A percentile compares a stretch with the other conserved stretches of the same genome.
Evolutionary conservation across 2,888 invertebrate genomes (phyloP).

Genomic region (Cryptops parisi): DNA sequence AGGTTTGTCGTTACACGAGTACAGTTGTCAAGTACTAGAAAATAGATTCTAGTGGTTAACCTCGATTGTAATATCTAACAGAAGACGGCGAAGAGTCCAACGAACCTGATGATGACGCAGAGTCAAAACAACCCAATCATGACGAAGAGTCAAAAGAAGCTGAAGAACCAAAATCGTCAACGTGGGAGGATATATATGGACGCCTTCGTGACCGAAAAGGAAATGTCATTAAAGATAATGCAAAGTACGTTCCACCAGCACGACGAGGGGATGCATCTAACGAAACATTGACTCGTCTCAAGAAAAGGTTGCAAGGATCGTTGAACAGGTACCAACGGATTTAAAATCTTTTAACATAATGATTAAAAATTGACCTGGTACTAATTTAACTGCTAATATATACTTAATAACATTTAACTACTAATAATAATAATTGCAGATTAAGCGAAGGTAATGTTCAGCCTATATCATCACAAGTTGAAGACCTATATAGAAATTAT

Average conservation of each 20-base stretch:
- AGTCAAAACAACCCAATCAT: too few relatives aligned
- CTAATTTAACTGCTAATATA: too few relatives aligned
- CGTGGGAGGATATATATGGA: constrained; percentile 82
- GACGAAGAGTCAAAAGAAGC: neutral
- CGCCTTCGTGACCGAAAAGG: constrained; percentile 66
- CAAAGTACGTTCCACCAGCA: constrained; percentile 32
- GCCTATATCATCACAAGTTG: constrained; percentile 61
- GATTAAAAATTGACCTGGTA: too few relatives aligned
- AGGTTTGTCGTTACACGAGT: too few relatives aligned
- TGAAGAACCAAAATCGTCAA: neutral
- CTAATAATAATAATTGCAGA: too few relatives aligned
- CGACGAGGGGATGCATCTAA: constrained; percentile 27
- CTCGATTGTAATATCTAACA: too few relatives aligned
- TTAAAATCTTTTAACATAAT: neutral
- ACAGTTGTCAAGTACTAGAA: too few relatives aligned
- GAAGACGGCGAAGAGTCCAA: too few relatives aligned
- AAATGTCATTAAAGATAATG: constrained; percentile 42
- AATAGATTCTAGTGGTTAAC: too few relatives aligned
- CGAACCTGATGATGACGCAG: too few relatives aligned
- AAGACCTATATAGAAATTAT: constrained; percentile 58
- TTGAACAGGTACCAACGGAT: constrained; percentile 45
- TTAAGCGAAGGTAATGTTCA: constrained; percentile 77
- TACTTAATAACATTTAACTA: too few relatives aligned
- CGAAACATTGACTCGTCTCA: constrained; percentile 47
- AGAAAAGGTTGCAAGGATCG: constrained; percentile 69